Conservation (phyloP, 1,140 invertebrate genomes). For the Drosophila parvula region DNA sequence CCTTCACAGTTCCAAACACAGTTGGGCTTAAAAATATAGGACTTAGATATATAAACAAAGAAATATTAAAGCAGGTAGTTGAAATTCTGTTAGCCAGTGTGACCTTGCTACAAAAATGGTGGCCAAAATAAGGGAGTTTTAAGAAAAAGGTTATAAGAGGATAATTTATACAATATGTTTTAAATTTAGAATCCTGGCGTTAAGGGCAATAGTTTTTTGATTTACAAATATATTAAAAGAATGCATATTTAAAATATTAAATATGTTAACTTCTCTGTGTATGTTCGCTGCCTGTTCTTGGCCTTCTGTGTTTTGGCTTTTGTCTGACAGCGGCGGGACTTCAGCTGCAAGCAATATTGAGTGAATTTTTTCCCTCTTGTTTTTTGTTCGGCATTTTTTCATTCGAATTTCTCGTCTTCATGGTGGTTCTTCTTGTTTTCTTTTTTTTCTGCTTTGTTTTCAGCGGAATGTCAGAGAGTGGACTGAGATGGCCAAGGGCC, state of each 20-base stretch:
- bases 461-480: constrained; percentile 41
- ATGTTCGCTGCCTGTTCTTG: constrained; percentile 22
- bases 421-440: neutral
- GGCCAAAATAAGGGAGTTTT: neutral
- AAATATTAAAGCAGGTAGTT: neutral
- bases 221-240: neutral
- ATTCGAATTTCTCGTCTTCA: constrained; percentile 18
- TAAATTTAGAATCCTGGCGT: neutral
- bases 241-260: too few relatives aligned
- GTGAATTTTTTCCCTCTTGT: constrained; percentile 34
- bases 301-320: constrained; percentile 43
- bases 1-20: constrained; percentile 11
- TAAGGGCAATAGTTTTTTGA: neutral
- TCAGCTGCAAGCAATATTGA: constrained; percentile 53
- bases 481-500: constrained; percentile 4
- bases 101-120: neutral
- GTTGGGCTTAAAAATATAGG: constrained; percentile 1
- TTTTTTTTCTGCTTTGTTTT: constrained; percentile 18
- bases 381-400: constrained; percentile 34
- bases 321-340: constrained; percentile 27
- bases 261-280: constrained; percentile 31
- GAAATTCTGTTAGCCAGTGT: neutral
- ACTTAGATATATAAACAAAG: neutral
- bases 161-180: too few relatives aligned
- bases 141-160: too few relatives aligned